Percentiles rank a stretch among this genome's conserved stretches.
phyloP scores from a whole-genome alignment of 2,888 invertebrate genomes.

The Crematogaster levior region DNA sequence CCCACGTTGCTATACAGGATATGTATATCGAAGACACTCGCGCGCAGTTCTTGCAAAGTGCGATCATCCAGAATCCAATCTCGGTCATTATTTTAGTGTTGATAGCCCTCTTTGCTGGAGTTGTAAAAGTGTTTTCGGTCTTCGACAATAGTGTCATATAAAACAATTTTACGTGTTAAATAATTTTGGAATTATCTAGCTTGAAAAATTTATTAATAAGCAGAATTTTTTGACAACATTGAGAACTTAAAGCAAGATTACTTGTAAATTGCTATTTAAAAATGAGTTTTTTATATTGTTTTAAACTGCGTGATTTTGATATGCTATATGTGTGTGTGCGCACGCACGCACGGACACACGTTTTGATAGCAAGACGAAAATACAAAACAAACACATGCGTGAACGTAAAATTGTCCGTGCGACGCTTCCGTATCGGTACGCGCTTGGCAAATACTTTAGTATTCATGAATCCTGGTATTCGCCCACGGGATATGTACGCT shows the following conservation, averaged over 20 bases:
- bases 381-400: not conserved
- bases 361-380: not conserved
- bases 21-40: constrained; percentile 39
- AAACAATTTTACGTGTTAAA: not conserved
- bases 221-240: not conserved
- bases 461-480: constrained; percentile 82
- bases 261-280: not conserved
- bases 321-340: not conserved
- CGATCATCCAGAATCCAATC: not conserved
- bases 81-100: not conserved
- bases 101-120: not conserved
- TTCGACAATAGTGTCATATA: no score
- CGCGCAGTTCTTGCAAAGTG: constrained; percentile 10
- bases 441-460: constrained; percentile 82
- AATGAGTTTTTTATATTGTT: not conserved
- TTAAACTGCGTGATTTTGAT: not conserved
- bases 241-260: not conserved
- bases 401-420: constrained; percentile 29
- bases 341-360: no score
- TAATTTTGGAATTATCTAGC: not conserved
- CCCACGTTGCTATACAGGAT: constrained; percentile 36
- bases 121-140: not conserved
- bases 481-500: constrained; percentile 77
- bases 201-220: not conserved
- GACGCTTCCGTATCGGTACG: constrained; percentile 64